Conservation (phyloP, 2,797 vertebrate species). For the Catharus ustulatus region DNA sequence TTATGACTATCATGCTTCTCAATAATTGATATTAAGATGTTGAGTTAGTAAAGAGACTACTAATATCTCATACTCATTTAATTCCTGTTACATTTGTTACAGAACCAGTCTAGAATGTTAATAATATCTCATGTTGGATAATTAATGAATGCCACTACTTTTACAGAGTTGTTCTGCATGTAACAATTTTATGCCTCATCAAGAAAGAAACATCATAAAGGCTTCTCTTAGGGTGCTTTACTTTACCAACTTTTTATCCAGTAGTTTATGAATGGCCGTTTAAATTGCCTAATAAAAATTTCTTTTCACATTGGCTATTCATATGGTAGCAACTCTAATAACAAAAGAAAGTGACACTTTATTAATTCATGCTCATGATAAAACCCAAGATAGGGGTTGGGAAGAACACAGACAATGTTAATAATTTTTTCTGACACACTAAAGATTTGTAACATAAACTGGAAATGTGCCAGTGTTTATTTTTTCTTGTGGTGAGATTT, state of each 20-base stretch:
- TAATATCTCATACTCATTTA: neutral
- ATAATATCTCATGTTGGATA: conserved; percentile 9
- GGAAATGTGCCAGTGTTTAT: neutral
- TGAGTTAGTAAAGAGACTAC: neutral
- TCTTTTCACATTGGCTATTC: conserved; percentile 17
- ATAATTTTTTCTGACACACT: neutral
- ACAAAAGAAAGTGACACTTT: neutral
- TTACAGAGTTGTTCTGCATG: conserved; percentile 39
- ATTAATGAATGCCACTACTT: neutral
- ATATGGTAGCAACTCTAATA: conserved; percentile 7
- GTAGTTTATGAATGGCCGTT: neutral
- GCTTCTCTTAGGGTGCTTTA: neutral
- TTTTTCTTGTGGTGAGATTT: neutral
- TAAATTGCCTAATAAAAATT: conserved; percentile 31
- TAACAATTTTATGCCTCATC: conserved; percentile 45
- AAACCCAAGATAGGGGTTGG: neutral
- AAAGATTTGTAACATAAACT: neutral
- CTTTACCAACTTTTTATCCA: neutral
- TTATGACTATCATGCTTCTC: neutral
- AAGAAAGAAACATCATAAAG: conserved; percentile 47
- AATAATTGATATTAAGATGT: neutral
- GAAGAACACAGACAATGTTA: neutral
- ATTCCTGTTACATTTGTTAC: neutral
- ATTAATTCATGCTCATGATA: conserved; percentile 23
- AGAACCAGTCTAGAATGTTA: neutral